A percentile compares a stretch with the other conserved stretches of the same genome.
These are phyloP conservation scores for Melanerpes formicivorus DNA, from an alignment of 2,113 vertebrate genomes.

Conservation along the genomic window DNA sequence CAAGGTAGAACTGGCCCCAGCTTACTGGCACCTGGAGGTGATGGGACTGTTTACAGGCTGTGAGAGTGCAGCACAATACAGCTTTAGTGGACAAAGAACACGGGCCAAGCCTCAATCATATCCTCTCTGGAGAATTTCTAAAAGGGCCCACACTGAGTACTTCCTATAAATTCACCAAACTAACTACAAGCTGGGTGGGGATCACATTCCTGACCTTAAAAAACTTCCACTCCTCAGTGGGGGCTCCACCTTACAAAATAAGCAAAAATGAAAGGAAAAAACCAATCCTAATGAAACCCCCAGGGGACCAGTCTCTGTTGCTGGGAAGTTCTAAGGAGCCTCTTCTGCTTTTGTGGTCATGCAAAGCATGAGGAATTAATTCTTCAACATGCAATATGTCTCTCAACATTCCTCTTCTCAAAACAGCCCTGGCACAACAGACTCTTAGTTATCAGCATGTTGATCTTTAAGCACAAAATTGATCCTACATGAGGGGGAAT, in stretches of 20 bases:
- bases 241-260: background rate
- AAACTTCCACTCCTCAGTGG: background rate
- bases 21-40: background rate
- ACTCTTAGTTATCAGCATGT: background rate
- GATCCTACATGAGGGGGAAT: background rate
- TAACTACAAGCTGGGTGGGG: constrained; percentile 9
- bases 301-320: background rate
- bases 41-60: background rate
- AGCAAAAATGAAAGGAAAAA: background rate
- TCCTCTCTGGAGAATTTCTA: background rate
- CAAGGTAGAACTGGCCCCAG: background rate
- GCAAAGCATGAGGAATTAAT: background rate
- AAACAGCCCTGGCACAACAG: background rate
- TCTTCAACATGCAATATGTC: background rate
- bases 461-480: background rate
- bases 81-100: background rate
- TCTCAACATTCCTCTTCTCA: background rate
- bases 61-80: background rate
- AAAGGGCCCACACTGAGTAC: background rate
- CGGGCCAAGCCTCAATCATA: background rate
- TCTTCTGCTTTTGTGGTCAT: background rate
- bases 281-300: background rate
- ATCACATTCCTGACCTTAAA: constrained; percentile 35
- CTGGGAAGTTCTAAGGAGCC: constrained; percentile 12
- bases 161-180: background rate